Evolutionary conservation across 2,113 vertebrate genomes (phyloP).

Genomic region (Phylloscopus trochilus): DNA sequence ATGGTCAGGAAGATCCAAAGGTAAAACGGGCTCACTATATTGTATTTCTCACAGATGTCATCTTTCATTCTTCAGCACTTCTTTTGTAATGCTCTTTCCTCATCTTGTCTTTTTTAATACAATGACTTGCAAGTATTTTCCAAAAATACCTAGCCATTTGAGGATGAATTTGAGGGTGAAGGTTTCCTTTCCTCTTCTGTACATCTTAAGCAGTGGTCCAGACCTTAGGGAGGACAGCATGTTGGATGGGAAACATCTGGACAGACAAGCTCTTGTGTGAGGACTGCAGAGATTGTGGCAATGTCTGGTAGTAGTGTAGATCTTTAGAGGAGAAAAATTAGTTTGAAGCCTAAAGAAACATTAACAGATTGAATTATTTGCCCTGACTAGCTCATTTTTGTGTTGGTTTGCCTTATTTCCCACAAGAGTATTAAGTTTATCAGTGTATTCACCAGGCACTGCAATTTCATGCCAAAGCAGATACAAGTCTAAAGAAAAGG

Average conservation of each 20-base stretch:
- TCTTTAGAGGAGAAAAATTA: background rate
- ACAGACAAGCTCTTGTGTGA: background rate
- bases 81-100: background rate
- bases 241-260: background rate
- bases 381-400: background rate
- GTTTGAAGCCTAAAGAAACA: background rate
- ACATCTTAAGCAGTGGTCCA: background rate
- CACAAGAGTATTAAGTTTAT: background rate
- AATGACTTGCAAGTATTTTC: background rate
- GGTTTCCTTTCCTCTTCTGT: background rate
- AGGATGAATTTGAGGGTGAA: background rate
- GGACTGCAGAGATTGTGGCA: background rate
- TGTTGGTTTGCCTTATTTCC: background rate
- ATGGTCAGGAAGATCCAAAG: background rate
- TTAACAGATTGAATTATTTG: background rate
- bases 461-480: conserved; percentile 44
- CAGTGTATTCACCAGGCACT: background rate
- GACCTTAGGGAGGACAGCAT: background rate
- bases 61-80: background rate
- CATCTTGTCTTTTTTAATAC: background rate
- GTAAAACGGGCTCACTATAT: background rate
- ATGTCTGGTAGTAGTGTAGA: background rate
- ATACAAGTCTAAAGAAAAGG: background rate
- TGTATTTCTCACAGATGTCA: background rate
- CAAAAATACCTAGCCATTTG: background rate